Conservation (phyloP, 2,888 invertebrate species). For the Platerodrilus igneus region DNA sequence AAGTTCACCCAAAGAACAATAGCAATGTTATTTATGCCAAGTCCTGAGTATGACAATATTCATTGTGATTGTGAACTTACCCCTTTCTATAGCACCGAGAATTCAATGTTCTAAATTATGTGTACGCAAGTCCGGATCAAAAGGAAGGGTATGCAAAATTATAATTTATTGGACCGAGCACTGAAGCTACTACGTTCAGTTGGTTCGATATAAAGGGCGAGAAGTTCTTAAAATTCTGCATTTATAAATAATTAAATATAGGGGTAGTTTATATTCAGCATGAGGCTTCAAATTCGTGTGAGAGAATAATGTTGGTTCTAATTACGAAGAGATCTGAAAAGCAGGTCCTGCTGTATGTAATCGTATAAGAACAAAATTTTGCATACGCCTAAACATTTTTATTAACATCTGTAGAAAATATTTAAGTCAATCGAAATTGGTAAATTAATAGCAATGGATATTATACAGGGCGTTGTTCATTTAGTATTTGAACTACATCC, state of each 20-base stretch:
- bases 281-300: constrained; percentile 22
- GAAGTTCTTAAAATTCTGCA: constrained; percentile 25
- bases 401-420: too few species aligned
- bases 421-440: too few species aligned
- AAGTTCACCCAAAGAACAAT: constrained; percentile 33
- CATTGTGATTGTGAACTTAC: constrained; percentile 38
- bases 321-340: too few species aligned
- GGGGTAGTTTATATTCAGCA: constrained; percentile 20
- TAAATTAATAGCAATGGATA: too few species aligned
- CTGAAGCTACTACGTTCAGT: constrained; percentile 17
- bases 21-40: constrained; percentile 38
- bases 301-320: constrained; percentile 24
- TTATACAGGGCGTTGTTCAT: too few species aligned
- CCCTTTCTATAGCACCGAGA: constrained; percentile 32
- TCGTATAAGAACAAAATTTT: too few species aligned
- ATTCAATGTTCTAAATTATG: constrained; percentile 36
- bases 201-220: constrained; percentile 21
- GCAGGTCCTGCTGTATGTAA: too few species aligned
- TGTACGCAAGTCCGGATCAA: constrained; percentile 30
- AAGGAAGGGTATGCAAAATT: constrained; percentile 25
- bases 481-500: too few species aligned
- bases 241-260: constrained; percentile 24
- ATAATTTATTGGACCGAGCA: constrained; percentile 24
- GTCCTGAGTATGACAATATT: constrained; percentile 41
- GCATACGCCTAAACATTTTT: too few species aligned